Base-by-base conservation (phyloP, 2,113 vertebrate species). In the Paratilapia polleni region DNA sequence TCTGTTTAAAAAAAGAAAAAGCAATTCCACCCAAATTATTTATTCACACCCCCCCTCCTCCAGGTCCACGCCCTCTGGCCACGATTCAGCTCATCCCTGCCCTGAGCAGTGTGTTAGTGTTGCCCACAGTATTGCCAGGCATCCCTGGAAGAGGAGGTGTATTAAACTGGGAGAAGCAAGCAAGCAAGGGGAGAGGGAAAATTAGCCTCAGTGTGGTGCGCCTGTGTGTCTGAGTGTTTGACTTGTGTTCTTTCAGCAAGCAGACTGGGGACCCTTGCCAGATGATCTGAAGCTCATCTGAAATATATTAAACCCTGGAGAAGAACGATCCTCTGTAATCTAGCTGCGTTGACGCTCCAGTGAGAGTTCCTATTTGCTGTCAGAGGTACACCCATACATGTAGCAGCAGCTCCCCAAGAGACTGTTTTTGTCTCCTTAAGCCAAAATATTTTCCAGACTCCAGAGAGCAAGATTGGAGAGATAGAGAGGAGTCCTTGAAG, bases 251-350 rank as follows among this genome's bases (percentile, higher is more conserved):
- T 70, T 84, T 62, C 76, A 82, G 61, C 63, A 74, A 76, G 78
- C 80, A 81, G 80, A 85, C 63, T 20, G 5, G 70, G 80, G 82
- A 87, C 15, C 28, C 54, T 13, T 54, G 87, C 77, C 91, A 92
- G 88, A 82, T 84, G 87, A 82, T 84, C 26, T 77, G 80, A 85
- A 89, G 87, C 90, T 94, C 91, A 90, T 91, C 90, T 93, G 91
- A 95, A 93, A 91, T 86, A 62, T 80, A 92, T 94, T 93, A 92
- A 92, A 82, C 75, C 49, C 88, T 66, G 77, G 82, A 93, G 90
- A 92, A 88, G 80, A 93, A 87, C 22, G 43, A 73, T 87, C 83
- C 89, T 75, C 87, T 92, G 31, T 88, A 78, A 78, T 86, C 85
- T 31, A 19, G 63, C 88, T 73, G 81, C 20, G 6, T 41, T 82